These are phyloP conservation scores for Lepidurus apus DNA, from an alignment of 1,140 invertebrate species.

Conservation along the genomic window DNA sequence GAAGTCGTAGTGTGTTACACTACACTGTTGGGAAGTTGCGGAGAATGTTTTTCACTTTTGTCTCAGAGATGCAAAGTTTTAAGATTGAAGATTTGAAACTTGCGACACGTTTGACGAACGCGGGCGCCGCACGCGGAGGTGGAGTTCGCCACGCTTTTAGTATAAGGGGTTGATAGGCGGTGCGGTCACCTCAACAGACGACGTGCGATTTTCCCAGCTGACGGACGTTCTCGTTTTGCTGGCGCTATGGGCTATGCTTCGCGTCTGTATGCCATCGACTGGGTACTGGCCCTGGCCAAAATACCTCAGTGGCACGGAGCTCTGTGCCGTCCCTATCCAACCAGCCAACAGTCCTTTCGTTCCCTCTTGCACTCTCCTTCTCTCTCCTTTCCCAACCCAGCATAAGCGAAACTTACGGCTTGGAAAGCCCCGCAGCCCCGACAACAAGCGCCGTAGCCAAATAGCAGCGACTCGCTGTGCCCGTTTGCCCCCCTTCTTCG, in stretches of 20 bases:
- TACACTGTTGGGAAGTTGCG: neutral
- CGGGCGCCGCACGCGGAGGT: constrained; percentile 19
- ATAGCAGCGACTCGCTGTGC: constrained; percentile 11
- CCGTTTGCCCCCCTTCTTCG: neutral
- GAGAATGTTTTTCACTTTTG: neutral
- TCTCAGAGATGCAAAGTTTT: neutral
- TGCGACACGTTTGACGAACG: constrained; percentile 20
- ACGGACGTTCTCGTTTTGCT: constrained; percentile 21
- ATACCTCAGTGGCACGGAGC: constrained; percentile 20
- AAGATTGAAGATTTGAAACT: constrained; percentile 22
- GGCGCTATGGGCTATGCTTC: constrained; percentile 12
- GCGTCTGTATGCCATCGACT: constrained; percentile 14
- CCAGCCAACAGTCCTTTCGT: constrained; percentile 17
- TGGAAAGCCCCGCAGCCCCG: constrained; percentile 19
- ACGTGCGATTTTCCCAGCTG: constrained; percentile 20
- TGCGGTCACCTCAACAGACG: constrained; percentile 20
- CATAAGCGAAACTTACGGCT: constrained; percentile 12
- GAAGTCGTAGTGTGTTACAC: neutral
- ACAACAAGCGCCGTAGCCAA: constrained; percentile 18
- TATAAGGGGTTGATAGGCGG: constrained; percentile 18
- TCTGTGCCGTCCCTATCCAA: constrained; percentile 12
- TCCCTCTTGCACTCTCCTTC: constrained; percentile 14
- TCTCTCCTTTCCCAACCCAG: constrained; percentile 14
- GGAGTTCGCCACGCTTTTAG: constrained; percentile 20
- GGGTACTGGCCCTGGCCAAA: constrained; percentile 16